Evolutionary conservation across 2,888 invertebrate genomes (phyloP).

Genomic region (Pediacus dermestoides): DNA sequence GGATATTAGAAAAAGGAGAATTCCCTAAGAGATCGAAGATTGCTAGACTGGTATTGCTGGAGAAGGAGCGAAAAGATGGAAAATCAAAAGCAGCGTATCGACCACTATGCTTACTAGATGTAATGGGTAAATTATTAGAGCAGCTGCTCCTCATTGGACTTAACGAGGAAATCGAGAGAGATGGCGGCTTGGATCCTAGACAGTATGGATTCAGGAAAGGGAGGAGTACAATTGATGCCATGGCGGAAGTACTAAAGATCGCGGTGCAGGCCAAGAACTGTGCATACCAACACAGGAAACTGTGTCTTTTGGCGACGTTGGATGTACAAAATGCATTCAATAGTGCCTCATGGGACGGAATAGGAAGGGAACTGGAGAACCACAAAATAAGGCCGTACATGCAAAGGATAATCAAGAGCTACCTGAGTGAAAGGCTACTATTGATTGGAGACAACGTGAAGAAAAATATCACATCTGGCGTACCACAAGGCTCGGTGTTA

Average conservation of each 20-base stretch:
- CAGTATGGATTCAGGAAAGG: constrained; percentile 13
- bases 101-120: constrained; percentile 12
- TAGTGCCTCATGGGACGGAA: constrained; percentile 10
- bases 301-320: constrained; percentile 8
- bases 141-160: constrained; percentile 5
- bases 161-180: constrained; percentile 4
- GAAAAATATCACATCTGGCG: constrained; percentile 11
- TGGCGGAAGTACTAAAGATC: constrained; percentile 7
- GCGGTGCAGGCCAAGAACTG: constrained; percentile 4
- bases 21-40: constrained; percentile 7
- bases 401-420: constrained; percentile 14
- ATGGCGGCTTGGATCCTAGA: neutral
- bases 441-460: neutral
- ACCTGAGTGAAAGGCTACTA: constrained; percentile 11
- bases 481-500: constrained; percentile 14
- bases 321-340: constrained; percentile 16
- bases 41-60: constrained; percentile 9
- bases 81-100: constrained; percentile 2
- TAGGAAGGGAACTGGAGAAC: constrained; percentile 3
- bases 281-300: constrained; percentile 5
- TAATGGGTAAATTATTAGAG: constrained; percentile 9
- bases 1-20: too few species aligned
- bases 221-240: constrained; percentile 7
- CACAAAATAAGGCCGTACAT: constrained; percentile 7
- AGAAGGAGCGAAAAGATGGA: constrained; percentile 2